Conservation (phyloP, 2,797 vertebrate species). For the Zonotrichia albicollis region DNA sequence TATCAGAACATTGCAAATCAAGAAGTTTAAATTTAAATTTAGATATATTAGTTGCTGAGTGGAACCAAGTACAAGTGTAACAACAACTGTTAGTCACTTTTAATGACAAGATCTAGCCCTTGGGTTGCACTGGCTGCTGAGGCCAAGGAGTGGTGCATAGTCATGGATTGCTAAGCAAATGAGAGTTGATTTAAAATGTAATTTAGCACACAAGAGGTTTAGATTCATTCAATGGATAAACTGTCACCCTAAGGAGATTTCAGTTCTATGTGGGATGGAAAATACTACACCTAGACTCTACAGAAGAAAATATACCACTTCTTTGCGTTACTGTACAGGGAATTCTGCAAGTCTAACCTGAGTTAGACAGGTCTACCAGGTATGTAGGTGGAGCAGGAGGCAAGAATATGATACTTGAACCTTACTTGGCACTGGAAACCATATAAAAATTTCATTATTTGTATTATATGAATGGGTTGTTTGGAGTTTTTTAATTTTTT, state of each 20-base stretch:
- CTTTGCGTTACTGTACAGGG: neutral
- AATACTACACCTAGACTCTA: neutral
- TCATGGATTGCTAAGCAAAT: neutral
- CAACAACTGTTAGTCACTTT: neutral
- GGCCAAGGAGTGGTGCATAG: neutral
- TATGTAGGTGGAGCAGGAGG: neutral
- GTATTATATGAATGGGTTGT: neutral
- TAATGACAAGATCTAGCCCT: neutral
- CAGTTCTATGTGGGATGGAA: neutral
- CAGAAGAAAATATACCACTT: neutral
- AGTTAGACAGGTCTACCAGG: neutral
- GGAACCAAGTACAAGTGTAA: neutral
- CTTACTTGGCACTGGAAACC: neutral
- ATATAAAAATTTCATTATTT: neutral
- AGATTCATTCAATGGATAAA: neutral
- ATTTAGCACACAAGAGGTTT: neutral
- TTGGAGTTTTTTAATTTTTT: accelerated
- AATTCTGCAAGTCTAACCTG: neutral
- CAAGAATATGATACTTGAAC: neutral
- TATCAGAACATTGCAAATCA: neutral
- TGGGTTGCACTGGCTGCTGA: neutral
- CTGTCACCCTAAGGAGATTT: neutral
- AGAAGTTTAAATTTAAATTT: constrained; percentile 1
- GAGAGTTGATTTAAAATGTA: neutral
- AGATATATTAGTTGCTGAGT: neutral